These are phyloP conservation scores for Alloscopus bannaensis DNA, from an alignment of 2,888 invertebrate species.

Conservation along the genomic window DNA sequence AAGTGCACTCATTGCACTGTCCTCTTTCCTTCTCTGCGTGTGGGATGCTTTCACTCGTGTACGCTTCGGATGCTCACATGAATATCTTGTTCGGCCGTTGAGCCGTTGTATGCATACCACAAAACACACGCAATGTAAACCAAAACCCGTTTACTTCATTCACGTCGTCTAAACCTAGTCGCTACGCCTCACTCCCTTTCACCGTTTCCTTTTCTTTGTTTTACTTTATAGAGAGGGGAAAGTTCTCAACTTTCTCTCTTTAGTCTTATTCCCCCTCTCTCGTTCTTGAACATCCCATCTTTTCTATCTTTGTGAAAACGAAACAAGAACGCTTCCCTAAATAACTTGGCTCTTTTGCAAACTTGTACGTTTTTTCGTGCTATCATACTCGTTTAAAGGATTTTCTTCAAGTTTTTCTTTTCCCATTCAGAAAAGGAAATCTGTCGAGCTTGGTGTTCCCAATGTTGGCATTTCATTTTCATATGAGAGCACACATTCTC, in stretches of 20 bases:
- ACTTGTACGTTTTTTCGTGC: slow-evolving; percentile 34
- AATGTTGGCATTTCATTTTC: slow-evolving; percentile 46
- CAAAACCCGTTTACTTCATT: slow-evolving; percentile 18
- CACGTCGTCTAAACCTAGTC: too few relatives aligned
- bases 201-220: slow-evolving; percentile 19
- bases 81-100: too few relatives aligned
- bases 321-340: slow-evolving; percentile 35
- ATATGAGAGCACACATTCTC: slow-evolving; percentile 18
- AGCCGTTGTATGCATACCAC: slow-evolving; percentile 10
- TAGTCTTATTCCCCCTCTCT: slow-evolving; percentile 20
- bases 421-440: not conserved
- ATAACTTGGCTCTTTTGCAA: slow-evolving; percentile 46
- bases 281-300: slow-evolving; percentile 5
- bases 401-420: slow-evolving; percentile 15
- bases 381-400: slow-evolving; percentile 24
- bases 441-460: not conserved
- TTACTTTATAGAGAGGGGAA: slow-evolving; percentile 18
- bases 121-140: slow-evolving; percentile 35
- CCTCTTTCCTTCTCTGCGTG: too few relatives aligned
- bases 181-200: slow-evolving; percentile 2
- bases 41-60: too few relatives aligned
- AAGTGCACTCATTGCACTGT: too few relatives aligned
- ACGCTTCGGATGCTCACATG: too few relatives aligned
- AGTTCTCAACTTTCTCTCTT: slow-evolving; percentile 49
- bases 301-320: slow-evolving; percentile 36